Conservation (phyloP, 2,888 invertebrate genomes). For the Macrophya alboannulata region DNA sequence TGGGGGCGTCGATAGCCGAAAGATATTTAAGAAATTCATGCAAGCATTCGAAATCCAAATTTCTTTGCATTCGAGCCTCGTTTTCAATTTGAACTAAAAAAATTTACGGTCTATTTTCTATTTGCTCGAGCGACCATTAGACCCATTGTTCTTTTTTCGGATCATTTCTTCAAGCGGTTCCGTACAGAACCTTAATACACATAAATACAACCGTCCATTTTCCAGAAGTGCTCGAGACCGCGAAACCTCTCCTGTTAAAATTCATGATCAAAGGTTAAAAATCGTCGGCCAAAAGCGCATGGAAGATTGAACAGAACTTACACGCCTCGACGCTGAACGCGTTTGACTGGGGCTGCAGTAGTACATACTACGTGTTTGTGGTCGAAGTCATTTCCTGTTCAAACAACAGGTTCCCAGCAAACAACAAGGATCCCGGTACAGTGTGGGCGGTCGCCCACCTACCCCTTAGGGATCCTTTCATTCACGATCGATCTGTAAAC, state of each 20-base stretch:
- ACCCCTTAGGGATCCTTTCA: constrained; percentile 10
- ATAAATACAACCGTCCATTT: background rate
- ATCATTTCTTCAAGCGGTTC: background rate
- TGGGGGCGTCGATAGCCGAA: background rate
- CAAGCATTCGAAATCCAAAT: background rate
- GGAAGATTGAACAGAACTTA: constrained; percentile 10
- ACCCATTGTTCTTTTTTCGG: background rate
- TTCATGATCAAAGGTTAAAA: background rate
- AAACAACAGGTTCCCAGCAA: constrained; percentile 61
- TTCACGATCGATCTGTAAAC: constrained; percentile 17
- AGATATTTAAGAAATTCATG: background rate
- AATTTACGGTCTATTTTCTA: background rate
- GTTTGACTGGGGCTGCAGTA: background rate
- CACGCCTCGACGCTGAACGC: constrained; percentile 21
- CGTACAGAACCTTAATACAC: background rate
- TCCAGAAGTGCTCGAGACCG: background rate
- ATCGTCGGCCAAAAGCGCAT: background rate
- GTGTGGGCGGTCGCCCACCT: background rate
- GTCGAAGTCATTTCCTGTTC: constrained; percentile 66
- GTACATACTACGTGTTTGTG: constrained; percentile 58
- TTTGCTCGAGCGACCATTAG: background rate
- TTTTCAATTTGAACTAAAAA: background rate
- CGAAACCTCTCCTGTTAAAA: background rate
- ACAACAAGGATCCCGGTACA: constrained; percentile 56
- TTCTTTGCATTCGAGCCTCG: background rate